These are phyloP conservation scores for Hestina assimilis DNA, from an alignment of 1,140 invertebrate genomes.

Conservation along the genomic window DNA sequence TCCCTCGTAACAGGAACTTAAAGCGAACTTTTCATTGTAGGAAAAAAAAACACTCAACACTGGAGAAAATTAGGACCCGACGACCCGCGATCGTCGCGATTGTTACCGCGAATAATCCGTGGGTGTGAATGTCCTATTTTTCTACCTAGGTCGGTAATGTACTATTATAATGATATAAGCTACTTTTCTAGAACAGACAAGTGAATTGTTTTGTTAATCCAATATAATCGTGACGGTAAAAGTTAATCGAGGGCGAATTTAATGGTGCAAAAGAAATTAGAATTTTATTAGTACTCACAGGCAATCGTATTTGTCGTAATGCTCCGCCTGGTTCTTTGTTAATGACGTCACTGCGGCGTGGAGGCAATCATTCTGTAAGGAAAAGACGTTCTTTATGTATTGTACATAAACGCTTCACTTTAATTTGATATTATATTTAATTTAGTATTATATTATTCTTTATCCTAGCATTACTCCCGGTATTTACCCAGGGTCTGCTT, in stretches of 20 bases:
- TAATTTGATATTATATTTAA: background rate
- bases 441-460: too few relatives aligned
- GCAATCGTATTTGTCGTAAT: slow-evolving; percentile 70
- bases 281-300: slow-evolving; percentile 56
- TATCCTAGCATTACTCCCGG: too few relatives aligned
- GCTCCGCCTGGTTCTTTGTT: slow-evolving; percentile 67
- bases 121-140: too few relatives aligned
- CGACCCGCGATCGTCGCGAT: too few relatives aligned
- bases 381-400: background rate
- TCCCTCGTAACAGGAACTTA: too few relatives aligned
- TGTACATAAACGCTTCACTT: slow-evolving; percentile 1
- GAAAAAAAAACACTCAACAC: too few relatives aligned
- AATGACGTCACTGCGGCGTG: slow-evolving; percentile 65
- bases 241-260: slow-evolving; percentile 37
- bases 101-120: too few relatives aligned
- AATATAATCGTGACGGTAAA: slow-evolving; percentile 22
- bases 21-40: too few relatives aligned
- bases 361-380: slow-evolving; percentile 63
- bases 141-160: too few relatives aligned
- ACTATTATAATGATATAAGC: too few relatives aligned
- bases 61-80: too few relatives aligned
- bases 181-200: background rate
- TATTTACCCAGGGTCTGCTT: too few relatives aligned
- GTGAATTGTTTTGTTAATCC: slow-evolving; percentile 17
- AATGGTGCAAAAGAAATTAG: slow-evolving; percentile 23